Conservation (phyloP, 2,888 invertebrate genomes). For the Drosophila borealis region DNA sequence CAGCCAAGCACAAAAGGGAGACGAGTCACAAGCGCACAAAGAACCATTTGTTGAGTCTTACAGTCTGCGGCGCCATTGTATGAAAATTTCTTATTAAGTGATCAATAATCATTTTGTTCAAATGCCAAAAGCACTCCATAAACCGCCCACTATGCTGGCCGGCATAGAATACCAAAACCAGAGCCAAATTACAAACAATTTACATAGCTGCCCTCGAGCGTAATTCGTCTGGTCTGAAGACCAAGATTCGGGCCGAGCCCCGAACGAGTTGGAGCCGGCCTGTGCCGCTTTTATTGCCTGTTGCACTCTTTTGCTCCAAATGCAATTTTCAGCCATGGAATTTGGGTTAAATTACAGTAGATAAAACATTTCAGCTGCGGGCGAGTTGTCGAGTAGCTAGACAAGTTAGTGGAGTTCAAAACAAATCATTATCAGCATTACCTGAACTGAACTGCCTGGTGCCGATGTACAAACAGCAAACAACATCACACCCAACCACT, state of each 20-base stretch:
- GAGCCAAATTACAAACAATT: constrained; percentile 79
- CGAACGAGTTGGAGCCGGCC: not conserved
- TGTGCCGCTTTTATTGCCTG: constrained; percentile 40
- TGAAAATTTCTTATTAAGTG: constrained; percentile 76
- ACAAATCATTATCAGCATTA: constrained; percentile 69
- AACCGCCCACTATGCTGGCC: constrained; percentile 46
- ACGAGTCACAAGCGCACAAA: constrained; percentile 39
- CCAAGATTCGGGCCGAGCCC: constrained; percentile 5
- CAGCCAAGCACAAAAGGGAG: constrained; percentile 12
- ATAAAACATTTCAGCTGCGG: constrained; percentile 67
- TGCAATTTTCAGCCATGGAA: constrained; percentile 75
- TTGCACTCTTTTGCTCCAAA: constrained; percentile 70
- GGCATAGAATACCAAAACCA: constrained; percentile 50
- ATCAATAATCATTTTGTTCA: constrained; percentile 81
- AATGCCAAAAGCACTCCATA: constrained; percentile 72
- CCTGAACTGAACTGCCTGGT: constrained; percentile 8
- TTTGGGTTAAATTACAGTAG: constrained; percentile 80
- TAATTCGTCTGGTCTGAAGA: constrained; percentile 45
- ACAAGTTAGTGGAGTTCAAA: constrained; percentile 33
- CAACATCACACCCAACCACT: constrained; percentile 76
- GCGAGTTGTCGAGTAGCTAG: constrained; percentile 32
- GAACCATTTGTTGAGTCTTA: constrained; percentile 35
- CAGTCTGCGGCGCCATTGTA: constrained; percentile 69
- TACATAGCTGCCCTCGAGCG: constrained; percentile 67
- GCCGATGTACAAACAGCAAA: constrained; percentile 45